Evolutionary conservation across 2,113 vertebrate species (phyloP), one percentile per base, ranked within the genome.

Genomic region (Hypocryptadius cinnamomeus): DNA sequence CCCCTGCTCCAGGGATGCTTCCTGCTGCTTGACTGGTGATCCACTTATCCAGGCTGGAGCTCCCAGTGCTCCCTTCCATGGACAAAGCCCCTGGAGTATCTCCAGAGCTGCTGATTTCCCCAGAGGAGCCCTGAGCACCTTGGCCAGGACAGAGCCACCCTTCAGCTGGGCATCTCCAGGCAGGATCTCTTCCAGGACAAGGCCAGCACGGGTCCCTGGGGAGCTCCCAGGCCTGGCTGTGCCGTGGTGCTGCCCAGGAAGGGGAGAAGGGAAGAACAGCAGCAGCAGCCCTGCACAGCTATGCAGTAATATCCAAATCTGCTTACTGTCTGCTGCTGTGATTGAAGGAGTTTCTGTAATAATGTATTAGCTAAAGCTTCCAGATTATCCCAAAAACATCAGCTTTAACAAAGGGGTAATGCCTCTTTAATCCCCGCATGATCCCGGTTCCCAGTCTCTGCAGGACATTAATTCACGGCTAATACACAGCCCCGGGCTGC

Each of bases 331-430:
- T 96, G 96, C 92, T 50, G 80, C 96, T 94, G 86, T 96, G 96
- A 97, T 96, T 97, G 96, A 97, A 96, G 95, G 95, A 95, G 95
- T 95, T 96, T 95, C 96, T 97, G 96, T 96, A 96, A 96, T 97
- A 96, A 96, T 96, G 97, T 96, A 97, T 97, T 97, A 97, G 96
- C 96, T 96, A 97, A 97, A 97, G 96, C 96, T 95, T 95, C 85
- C 96, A 97, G 96, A 97, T 97, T 97, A 97, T 97, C 96, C 96
- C 92, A 69, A 94, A 97, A 97, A 97, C 96, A 97, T 97, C 96
- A 97, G 97, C 96, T 96, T 95, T 95, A 96, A 97, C 97, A 97
- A 97, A 96, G 96, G 96, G 94, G 96, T 97, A 97, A 97, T 97
- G 96, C 97, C 95, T 96, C 94, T 93, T 95, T 97, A 97, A 97